Evolutionary conservation across 2,797 vertebrate species (phyloP).

Genomic region (Centroberyx gerrardi): DNA sequence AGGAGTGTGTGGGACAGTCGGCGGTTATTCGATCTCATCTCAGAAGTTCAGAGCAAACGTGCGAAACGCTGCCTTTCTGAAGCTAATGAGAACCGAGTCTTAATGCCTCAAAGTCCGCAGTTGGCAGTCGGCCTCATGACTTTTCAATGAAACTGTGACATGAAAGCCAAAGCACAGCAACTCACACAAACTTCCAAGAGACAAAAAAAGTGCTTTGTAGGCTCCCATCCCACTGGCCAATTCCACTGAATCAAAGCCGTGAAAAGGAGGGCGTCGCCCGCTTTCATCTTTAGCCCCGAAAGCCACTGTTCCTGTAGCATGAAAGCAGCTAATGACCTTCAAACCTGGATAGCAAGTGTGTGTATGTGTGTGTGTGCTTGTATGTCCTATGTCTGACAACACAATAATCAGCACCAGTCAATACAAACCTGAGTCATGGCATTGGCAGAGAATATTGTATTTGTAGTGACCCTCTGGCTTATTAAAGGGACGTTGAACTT

Average conservation of each 20-base stretch:
- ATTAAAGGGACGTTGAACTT: too few species aligned
- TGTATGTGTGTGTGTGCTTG: neutral
- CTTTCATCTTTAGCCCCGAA: constrained; percentile 39
- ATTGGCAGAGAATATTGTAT: too few species aligned
- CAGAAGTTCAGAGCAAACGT: constrained; percentile 9
- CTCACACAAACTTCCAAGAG: constrained; percentile 7
- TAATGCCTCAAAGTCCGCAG: neutral
- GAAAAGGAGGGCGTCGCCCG: constrained; percentile 4
- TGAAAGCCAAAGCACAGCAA: constrained; percentile 20
- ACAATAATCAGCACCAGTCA: too few species aligned
- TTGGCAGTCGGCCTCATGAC: neutral
- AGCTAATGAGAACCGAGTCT: constrained; percentile 10
- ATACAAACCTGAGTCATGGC: too few species aligned
- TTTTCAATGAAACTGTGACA: constrained; percentile 24
- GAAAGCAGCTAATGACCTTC: constrained; percentile 31
- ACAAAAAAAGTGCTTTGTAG: constrained; percentile 51
- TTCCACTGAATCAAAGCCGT: constrained; percentile 53
- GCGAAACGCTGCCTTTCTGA: neutral
- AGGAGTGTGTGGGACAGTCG: neutral
- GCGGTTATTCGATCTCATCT: neutral
- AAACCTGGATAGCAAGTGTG: constrained; percentile 4
- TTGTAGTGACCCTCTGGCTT: too few species aligned
- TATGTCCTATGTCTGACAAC: neutral
- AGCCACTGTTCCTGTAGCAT: neutral
- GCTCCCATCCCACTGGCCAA: constrained; percentile 23